These are phyloP conservation scores for Daubentonia madagascariensis DNA, from an alignment of 2,113 vertebrate genomes.

Conservation along the genomic window DNA sequence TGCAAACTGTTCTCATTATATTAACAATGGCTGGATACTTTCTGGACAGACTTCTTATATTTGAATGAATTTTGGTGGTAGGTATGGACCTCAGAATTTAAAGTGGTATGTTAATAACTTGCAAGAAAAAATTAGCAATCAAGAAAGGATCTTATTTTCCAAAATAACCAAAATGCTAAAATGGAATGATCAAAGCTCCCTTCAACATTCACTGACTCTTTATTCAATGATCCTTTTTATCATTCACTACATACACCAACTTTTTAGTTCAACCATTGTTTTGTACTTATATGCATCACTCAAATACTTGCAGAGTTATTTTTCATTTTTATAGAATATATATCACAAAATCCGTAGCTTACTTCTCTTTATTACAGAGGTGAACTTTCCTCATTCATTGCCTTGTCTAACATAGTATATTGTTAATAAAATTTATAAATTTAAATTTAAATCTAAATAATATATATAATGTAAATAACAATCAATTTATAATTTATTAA, in stretches of 20 bases:
- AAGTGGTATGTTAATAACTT: neutral
- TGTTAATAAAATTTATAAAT: neutral
- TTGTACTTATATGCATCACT: neutral
- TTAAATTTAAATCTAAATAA: neutral
- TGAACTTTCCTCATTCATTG: neutral
- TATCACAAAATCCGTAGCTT: neutral
- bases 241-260: neutral
- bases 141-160: neutral
- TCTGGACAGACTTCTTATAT: neutral
- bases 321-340: neutral
- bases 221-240: neutral
- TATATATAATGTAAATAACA: neutral
- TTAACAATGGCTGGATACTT: too few species aligned
- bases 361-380: neutral
- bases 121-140: neutral
- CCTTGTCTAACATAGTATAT: neutral
- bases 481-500: neutral
- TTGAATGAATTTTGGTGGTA: neutral
- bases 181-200: too few species aligned
- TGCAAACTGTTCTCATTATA: too few species aligned
- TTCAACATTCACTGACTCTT: neutral
- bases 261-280: neutral
- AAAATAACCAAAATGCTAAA: neutral
- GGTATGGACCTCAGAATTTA: neutral
- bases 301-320: neutral